phyloP scores from a whole-genome alignment of 1,140 invertebrate genomes.

The Plectrocnemia conspersa region DNA sequence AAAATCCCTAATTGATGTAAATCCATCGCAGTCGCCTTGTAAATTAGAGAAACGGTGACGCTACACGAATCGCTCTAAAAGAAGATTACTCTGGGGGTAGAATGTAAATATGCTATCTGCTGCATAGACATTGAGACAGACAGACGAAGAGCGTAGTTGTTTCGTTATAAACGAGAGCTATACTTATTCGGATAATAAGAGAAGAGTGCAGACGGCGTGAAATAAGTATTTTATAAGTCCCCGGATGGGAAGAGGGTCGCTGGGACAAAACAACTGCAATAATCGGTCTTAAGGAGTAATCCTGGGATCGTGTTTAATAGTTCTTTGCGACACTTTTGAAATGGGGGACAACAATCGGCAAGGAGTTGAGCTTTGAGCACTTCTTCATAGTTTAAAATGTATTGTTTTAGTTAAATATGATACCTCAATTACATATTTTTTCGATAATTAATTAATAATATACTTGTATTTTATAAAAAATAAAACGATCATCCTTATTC shows the following conservation, averaged over 20 bases:
- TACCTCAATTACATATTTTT: no score
- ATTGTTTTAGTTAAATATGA: no score
- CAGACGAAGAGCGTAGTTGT: background rate
- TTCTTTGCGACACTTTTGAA: no score
- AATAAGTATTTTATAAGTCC: conserved; percentile 37
- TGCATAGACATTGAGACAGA: background rate
- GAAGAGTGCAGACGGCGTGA: conserved; percentile 35
- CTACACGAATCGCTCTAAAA: conserved; percentile 11
- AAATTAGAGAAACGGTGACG: conserved; percentile 16
- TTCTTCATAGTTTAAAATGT: no score
- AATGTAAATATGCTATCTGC: conserved; percentile 28
- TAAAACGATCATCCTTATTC: no score
- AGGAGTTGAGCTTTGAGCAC: no score
- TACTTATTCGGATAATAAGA: conserved; percentile 31
- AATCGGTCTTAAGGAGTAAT: conserved; percentile 32
- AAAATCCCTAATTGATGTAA: conserved; percentile 33
- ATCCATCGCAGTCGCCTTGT: conserved; percentile 20
- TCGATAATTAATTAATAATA: no score
- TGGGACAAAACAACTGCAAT: conserved; percentile 26
- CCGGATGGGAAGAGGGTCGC: conserved; percentile 8
- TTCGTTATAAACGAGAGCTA: conserved; percentile 15
- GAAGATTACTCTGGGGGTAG: background rate
- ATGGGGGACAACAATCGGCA: no score
- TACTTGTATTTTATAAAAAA: no score
- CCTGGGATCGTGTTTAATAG: conserved; percentile 28